Percentiles rank a stretch among this genome's conserved stretches.
Conservation (phyloP, 2,888 invertebrate species). For the Anaspis maculata region DNA sequence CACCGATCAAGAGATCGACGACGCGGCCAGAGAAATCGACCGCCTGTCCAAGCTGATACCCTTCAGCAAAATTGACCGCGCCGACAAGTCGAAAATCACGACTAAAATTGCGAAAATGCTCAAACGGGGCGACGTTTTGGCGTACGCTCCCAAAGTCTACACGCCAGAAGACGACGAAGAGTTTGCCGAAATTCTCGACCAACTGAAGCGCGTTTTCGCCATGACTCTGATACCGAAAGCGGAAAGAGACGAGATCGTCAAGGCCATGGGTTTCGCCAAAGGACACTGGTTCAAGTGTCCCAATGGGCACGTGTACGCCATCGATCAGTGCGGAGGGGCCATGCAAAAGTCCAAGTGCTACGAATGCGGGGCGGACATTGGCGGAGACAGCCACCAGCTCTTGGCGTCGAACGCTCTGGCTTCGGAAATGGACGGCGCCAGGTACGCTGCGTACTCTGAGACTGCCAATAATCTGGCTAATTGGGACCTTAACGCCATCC, state of each 20-base stretch:
- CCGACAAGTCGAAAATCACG: no score
- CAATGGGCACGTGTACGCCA: constrained; percentile 59
- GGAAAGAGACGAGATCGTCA: constrained; percentile 49
- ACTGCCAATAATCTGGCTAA: no score
- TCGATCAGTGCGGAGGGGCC: constrained; percentile 62
- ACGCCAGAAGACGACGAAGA: no score
- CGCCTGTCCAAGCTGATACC: no score
- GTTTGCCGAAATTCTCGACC: constrained; percentile 1
- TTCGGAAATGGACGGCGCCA: constrained; percentile 48
- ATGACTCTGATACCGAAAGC: constrained; percentile 30
- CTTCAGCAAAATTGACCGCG: no score
- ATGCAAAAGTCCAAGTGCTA: constrained; percentile 45
- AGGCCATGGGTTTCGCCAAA: constrained; percentile 47
- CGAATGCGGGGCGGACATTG: constrained; percentile 52
- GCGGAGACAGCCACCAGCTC: constrained; percentile 46
- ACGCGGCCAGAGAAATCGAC: constrained; percentile 27
- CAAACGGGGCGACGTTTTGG: no score
- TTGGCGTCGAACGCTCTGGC: constrained; percentile 43
- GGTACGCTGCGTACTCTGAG: constrained; percentile 45
- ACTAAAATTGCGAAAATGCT: no score
- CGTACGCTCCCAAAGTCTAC: no score
- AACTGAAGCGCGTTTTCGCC: constrained; percentile 3
- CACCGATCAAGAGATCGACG: constrained; percentile 29
- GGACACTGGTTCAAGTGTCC: constrained; percentile 68
- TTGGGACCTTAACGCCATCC: no score